phyloP scores from a whole-genome alignment of 2,888 invertebrate genomes.

The Zonitis immaculata region DNA sequence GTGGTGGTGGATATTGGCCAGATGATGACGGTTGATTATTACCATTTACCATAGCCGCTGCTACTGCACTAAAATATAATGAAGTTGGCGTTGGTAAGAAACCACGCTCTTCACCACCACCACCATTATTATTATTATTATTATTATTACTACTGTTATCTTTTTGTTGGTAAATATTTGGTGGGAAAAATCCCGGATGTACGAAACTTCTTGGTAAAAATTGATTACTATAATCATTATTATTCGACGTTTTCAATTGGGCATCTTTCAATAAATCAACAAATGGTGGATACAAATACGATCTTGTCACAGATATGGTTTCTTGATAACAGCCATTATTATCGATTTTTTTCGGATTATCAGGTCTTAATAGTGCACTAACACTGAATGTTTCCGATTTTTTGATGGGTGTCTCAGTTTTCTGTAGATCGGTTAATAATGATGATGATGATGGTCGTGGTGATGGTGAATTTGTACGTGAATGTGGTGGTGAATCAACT shows the following conservation, averaged over 20 bases:
- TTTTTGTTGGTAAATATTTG: constrained; percentile 51
- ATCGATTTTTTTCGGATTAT: constrained; percentile 56
- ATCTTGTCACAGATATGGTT: constrained; percentile 54
- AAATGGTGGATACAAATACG: constrained; percentile 62
- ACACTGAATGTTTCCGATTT: constrained; percentile 82
- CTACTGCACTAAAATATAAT: constrained; percentile 64
- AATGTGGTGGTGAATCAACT: constrained; percentile 69
- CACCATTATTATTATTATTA: background rate
- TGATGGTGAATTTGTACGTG: constrained; percentile 52
- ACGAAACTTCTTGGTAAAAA: constrained; percentile 50
- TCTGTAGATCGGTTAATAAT: constrained; percentile 44
- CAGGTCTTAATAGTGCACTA: constrained; percentile 74
- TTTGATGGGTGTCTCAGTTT: constrained; percentile 51
- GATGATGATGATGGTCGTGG: constrained; percentile 49
- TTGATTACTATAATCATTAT: constrained; percentile 42
- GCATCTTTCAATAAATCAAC: constrained; percentile 61
- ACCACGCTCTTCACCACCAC: constrained; percentile 44
- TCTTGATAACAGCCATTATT: constrained; percentile 46
- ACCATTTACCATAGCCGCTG: constrained; percentile 56
- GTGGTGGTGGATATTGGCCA: constrained; percentile 50
- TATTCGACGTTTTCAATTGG: constrained; percentile 40
- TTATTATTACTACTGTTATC: constrained; percentile 23
- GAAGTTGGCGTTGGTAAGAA: constrained; percentile 51
- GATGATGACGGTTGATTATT: constrained; percentile 39
- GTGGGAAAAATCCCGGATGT: constrained; percentile 54